Conservation (phyloP, 2,113 vertebrate genomes). For the Peromyscus polionotus region DNA sequence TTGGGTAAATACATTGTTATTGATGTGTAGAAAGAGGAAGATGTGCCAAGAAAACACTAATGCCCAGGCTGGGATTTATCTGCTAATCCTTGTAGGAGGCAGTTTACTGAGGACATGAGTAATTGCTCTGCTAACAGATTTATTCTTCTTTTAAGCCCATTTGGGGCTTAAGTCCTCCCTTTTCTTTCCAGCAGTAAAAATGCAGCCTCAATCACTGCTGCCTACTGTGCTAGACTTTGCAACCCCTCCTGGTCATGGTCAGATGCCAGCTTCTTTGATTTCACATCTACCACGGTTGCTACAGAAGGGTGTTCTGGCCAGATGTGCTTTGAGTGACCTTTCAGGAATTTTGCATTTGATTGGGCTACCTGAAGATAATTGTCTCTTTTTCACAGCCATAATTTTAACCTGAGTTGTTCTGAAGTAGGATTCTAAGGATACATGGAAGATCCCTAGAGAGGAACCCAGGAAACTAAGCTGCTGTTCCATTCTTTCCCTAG, state of each 20-base stretch:
- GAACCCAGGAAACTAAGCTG: constrained; percentile 27
- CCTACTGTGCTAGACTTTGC: background rate
- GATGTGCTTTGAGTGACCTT: constrained; percentile 44
- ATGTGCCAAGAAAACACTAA: constrained; percentile 69
- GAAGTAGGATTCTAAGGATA: background rate
- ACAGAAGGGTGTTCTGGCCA: background rate
- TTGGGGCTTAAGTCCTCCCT: constrained; percentile 67
- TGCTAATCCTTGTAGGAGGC: constrained; percentile 76
- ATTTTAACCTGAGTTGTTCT: constrained; percentile 48
- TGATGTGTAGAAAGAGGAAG: constrained; percentile 72
- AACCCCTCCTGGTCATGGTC: background rate
- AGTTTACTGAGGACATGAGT: constrained; percentile 75
- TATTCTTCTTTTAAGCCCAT: constrained; percentile 64
- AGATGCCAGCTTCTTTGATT: constrained; percentile 59
- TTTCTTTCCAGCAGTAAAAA: constrained; percentile 28
- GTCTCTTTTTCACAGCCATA: background rate
- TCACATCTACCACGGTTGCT: background rate
- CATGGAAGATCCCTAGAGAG: background rate
- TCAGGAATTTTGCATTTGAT: constrained; percentile 47
- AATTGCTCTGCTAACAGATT: constrained; percentile 80
- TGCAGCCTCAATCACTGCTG: constrained; percentile 17
- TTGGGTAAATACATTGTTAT: constrained; percentile 71
- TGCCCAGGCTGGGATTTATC: constrained; percentile 70
- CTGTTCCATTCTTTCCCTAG: background rate
- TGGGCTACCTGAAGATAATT: constrained; percentile 32